These are phyloP conservation scores for Geotrupes spiniger DNA, from an alignment of 2,888 invertebrate genomes.

Conservation along the genomic window DNA sequence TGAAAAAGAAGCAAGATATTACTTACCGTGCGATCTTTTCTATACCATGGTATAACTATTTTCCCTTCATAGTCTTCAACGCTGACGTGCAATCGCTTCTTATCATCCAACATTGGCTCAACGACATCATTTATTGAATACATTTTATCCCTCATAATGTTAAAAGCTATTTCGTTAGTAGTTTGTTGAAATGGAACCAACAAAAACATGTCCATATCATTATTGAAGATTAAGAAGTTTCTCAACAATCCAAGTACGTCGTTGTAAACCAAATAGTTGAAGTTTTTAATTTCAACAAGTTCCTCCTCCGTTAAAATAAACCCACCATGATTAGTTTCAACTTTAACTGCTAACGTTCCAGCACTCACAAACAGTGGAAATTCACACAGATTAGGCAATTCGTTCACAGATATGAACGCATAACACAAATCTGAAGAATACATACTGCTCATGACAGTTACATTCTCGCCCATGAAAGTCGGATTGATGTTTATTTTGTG, in stretches of 20 bases:
- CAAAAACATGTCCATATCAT: slow-evolving; percentile 53
- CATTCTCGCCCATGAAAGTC: slow-evolving; percentile 51
- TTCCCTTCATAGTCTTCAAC: slow-evolving; percentile 64
- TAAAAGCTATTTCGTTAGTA: slow-evolving; percentile 60
- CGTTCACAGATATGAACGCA: slow-evolving; percentile 62
- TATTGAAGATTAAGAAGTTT: slow-evolving; percentile 57
- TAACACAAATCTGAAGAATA: slow-evolving; percentile 55
- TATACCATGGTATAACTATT: slow-evolving; percentile 87
- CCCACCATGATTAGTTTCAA: slow-evolving; percentile 54
- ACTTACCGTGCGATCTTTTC: slow-evolving; percentile 52
- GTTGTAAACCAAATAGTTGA: slow-evolving; percentile 74
- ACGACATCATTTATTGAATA: slow-evolving; percentile 46
- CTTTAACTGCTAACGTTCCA: slow-evolving; percentile 57
- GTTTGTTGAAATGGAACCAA: slow-evolving; percentile 13
- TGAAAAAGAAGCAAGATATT: neutral
- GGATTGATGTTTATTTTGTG: slow-evolving; percentile 62
- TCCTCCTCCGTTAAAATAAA: slow-evolving; percentile 52
- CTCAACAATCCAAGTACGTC: slow-evolving; percentile 66
- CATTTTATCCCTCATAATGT: slow-evolving; percentile 52
- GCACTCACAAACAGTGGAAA: slow-evolving; percentile 74
- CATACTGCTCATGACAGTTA: slow-evolving; percentile 56
- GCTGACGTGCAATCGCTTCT: slow-evolving; percentile 53
- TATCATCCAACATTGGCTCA: slow-evolving; percentile 52
- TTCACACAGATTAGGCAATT: slow-evolving; percentile 59
- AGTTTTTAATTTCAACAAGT: slow-evolving; percentile 56